Evolutionary conservation across 2,888 invertebrate species (phyloP).

Genomic region (Schrankia costaestrigalis): DNA sequence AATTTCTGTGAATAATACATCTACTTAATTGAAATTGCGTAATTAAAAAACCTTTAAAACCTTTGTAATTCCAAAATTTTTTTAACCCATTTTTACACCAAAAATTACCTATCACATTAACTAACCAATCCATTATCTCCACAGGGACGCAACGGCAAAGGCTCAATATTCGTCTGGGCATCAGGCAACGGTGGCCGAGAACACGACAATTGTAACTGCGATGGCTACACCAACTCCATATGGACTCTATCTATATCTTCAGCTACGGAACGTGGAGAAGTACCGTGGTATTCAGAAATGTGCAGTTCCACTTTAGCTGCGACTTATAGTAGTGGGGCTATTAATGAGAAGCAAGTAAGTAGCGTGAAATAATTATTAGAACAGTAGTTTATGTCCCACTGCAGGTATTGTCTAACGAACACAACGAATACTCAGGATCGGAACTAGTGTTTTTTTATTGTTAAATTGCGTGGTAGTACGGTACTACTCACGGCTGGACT

Average conservation of each 20-base stretch:
- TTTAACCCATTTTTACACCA: too few relatives aligned
- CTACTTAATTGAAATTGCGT: too few relatives aligned
- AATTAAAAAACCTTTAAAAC: too few relatives aligned
- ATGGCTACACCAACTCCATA: constrained; percentile 99
- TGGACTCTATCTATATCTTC: constrained; percentile 99
- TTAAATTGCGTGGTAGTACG: too few relatives aligned
- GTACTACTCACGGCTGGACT: too few relatives aligned
- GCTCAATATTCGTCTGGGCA: constrained; percentile 99
- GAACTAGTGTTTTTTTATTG: too few relatives aligned
- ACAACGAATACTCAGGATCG: too few relatives aligned
- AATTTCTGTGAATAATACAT: too few relatives aligned
- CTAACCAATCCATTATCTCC: too few relatives aligned
- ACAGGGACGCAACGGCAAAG: constrained; percentile 94
- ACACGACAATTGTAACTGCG: constrained; percentile 98
- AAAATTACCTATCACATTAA: too few relatives aligned
- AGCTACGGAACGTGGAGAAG: constrained; percentile 93
- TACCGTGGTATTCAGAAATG: constrained; percentile 99
- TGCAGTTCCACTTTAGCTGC: constrained; percentile 99
- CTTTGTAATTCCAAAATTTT: too few relatives aligned
- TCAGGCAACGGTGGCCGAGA: constrained; percentile 98
- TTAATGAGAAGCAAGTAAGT: constrained; percentile 89
- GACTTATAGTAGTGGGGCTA: constrained; percentile 97
- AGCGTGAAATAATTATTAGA: neutral
- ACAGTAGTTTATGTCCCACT: neutral
- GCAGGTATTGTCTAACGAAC: too few relatives aligned